phyloP scores from a whole-genome alignment of 2,113 vertebrate species.

The Suricata suricatta region DNA sequence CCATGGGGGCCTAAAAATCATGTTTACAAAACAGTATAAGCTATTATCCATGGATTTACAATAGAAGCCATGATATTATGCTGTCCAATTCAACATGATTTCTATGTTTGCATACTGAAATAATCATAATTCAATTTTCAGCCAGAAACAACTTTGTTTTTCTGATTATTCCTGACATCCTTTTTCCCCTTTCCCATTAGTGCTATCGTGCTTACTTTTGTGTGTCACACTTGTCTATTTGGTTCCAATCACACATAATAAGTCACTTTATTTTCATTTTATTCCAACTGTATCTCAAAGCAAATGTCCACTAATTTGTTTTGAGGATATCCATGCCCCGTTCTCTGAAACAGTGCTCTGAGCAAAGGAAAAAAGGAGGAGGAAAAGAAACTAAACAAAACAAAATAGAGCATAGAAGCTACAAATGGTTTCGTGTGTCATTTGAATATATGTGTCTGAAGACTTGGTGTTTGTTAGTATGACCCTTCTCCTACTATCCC shows the following conservation, averaged over 20 bases:
- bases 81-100: not conserved
- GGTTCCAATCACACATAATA: slow-evolving; percentile 30
- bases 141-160: slow-evolving; percentile 41
- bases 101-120: slow-evolving; percentile 20
- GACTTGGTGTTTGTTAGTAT: not conserved
- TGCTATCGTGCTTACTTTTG: not conserved
- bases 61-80: not conserved
- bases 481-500: not conserved
- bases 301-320: slow-evolving; percentile 54
- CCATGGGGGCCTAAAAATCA: not conserved
- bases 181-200: not conserved
- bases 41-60: not conserved
- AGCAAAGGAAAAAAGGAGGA: not conserved
- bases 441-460: not conserved
- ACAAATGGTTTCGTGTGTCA: not conserved
- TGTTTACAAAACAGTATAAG: not conserved
- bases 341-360: not conserved
- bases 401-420: not conserved
- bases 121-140: slow-evolving; percentile 30
- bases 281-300: slow-evolving; percentile 9
- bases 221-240: not conserved
- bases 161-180: not conserved
- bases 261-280: slow-evolving; percentile 53
- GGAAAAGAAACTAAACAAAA: not conserved
- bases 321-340: slow-evolving; percentile 22